Base-by-base conservation (phyloP, 2,113 vertebrate genomes). In the Nettapus auritus region DNA sequence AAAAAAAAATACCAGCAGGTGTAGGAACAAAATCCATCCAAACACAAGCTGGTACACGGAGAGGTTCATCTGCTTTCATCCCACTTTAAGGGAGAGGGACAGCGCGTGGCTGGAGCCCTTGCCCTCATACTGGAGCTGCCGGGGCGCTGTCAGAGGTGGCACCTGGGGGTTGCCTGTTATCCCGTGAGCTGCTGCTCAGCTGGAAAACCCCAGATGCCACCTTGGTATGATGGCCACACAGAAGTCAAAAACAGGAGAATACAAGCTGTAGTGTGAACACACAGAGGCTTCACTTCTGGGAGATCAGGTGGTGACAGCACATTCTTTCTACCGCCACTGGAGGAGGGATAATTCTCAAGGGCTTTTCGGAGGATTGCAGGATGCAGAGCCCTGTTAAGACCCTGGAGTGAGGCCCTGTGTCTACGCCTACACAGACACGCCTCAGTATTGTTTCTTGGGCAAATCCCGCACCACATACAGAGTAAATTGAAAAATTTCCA, bases 91-190 rank as follows among this genome's bases (percentile, higher is more conserved):
- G 33, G 36, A 90, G 28, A 66, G n/a, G 40, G 80, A 80, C 88
- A 50, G 40, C 2, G 0, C 1, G 29, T 57, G 70, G 71, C 63
- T 82, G 23, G 12, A 73, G 53, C 23, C 53, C 59, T 73, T 13
- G 29, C 16, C 12, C 3, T 40, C 0, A 0, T 55, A 46, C 57
- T 44, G 62, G 82, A 68, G 48, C 34, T 36, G 52, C 44, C 1
- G 4, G 4, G 22, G 23, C n/a, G 20, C 12, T 80, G 59, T 55
- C 48, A 77, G 88, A 36, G 23, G 20, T 10, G 9, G 9, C 48
- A 59, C 66, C 71, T 80, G 13, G 25, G 52, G 79, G 36, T 85
- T 46, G n/a, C 15, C 29, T 85, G 42, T 71, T 78, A 60, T 34
- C 7, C 25, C 46, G 53, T 34, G 74, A 57, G 29, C 23, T 66